Evolutionary conservation across 2,113 vertebrate genomes (phyloP).

Genomic region (Pteropus alecto): DNA sequence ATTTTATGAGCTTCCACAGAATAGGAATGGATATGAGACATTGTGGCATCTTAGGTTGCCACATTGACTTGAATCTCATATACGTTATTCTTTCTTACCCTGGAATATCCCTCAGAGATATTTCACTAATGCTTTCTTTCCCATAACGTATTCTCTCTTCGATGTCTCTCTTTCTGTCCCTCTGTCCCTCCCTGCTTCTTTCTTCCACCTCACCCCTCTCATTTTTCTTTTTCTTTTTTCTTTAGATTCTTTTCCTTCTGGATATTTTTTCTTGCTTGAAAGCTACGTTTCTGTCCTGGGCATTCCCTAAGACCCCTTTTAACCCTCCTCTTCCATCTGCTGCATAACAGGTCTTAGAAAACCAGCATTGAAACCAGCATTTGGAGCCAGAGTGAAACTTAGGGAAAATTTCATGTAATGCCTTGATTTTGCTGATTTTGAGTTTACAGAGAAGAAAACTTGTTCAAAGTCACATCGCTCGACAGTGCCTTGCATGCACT

Average conservation of each 20-base stretch:
- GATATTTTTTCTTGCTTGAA: neutral
- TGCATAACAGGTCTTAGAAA: neutral
- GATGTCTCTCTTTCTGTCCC: neutral
- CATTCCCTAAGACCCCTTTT: neutral
- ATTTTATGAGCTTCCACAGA: neutral
- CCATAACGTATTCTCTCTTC: neutral
- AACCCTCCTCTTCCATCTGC: neutral
- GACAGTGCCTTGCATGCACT: neutral
- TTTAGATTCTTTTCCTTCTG: neutral
- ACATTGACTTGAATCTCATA: neutral
- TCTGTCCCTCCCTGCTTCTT: fast-evolving
- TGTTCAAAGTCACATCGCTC: neutral
- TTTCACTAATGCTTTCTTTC: neutral
- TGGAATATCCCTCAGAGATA: neutral
- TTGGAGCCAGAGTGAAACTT: neutral
- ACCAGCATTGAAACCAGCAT: neutral
- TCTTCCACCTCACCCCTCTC: fast-evolving
- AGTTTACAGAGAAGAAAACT: neutral
- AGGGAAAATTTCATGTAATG: neutral
- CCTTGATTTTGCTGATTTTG: neutral
- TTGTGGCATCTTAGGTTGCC: neutral
- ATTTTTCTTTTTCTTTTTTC: neutral
- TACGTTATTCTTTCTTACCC: neutral
- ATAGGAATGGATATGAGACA: neutral
- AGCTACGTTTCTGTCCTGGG: neutral